phyloP scores from a whole-genome alignment of 2,888 invertebrate genomes.

The Craniophora ligustri region DNA sequence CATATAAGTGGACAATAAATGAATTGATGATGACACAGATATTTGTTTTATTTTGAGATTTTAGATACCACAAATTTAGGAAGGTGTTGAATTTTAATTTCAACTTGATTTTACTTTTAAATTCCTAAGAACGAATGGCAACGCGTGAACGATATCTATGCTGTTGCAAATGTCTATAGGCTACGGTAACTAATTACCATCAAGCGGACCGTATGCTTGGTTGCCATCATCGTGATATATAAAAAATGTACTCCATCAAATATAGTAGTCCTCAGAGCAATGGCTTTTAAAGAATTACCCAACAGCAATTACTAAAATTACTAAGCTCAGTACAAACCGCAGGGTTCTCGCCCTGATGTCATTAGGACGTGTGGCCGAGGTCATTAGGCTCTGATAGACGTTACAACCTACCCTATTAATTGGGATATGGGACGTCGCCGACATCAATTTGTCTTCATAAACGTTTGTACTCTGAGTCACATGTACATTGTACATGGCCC shows the following conservation, averaged over 20 bases:
- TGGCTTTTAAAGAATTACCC: constrained; percentile 19
- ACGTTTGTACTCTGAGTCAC: constrained; percentile 8
- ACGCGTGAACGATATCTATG: no score
- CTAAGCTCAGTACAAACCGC: constrained; percentile 39
- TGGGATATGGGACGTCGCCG: constrained; percentile 26
- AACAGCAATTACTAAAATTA: constrained; percentile 37
- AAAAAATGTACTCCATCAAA: background rate
- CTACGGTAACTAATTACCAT: no score
- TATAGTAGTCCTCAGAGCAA: background rate
- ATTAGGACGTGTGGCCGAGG: constrained; percentile 44
- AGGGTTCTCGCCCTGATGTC: constrained; percentile 30
- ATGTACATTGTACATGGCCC: no score
- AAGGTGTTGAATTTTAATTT: no score
- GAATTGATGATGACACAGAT: no score
- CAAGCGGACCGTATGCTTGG: no score
- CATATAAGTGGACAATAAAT: no score
- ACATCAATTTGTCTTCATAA: constrained; percentile 39
- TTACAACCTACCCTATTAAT: constrained; percentile 41
- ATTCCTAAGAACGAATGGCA: no score
- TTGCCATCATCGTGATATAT: background rate
- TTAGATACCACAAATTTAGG: no score
- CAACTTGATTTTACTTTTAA: no score
- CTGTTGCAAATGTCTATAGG: no score
- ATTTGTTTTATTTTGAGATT: no score
- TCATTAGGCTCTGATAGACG: constrained; percentile 46